A percentile compares a stretch with the other conserved stretches of the same genome.
Evolutionary conservation across 2,113 vertebrate genomes (phyloP).

Genomic region (Polypterus senegalus): DNA sequence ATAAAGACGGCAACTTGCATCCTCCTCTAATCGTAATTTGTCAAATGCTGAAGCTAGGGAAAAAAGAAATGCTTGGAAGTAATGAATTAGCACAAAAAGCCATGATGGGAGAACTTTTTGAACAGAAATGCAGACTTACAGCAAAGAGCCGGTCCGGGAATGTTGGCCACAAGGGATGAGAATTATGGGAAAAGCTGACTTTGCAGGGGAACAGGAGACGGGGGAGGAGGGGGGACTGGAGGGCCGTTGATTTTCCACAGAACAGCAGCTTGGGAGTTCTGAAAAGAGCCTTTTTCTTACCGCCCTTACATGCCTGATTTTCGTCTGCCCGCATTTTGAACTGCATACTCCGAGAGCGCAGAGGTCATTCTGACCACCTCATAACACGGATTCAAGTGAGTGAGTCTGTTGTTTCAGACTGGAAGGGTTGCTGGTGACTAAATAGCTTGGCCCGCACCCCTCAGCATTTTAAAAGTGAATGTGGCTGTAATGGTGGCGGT

Average conservation of each 20-base stretch:
- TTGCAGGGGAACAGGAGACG: neutral
- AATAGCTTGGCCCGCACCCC: too few relatives aligned
- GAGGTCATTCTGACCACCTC: too few relatives aligned
- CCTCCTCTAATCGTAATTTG: conserved; percentile 36
- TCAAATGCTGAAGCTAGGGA: conserved; percentile 25
- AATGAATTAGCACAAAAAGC: conserved; percentile 8
- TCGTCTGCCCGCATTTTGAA: too few relatives aligned
- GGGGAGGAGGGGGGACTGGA: conserved; percentile 4
- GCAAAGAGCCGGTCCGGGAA: neutral
- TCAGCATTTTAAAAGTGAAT: too few relatives aligned
- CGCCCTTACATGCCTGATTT: too few relatives aligned
- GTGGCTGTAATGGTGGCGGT: too few relatives aligned
- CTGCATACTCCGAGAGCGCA: too few relatives aligned
- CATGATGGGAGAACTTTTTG: conserved; percentile 5
- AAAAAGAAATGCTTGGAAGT: conserved; percentile 24
- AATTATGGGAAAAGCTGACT: neutral
- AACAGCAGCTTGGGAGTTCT: conserved; percentile 4
- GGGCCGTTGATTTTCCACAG: conserved; percentile 8
- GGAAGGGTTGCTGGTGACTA: too few relatives aligned
- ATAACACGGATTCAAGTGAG: too few relatives aligned
- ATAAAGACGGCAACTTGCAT: conserved; percentile 24
- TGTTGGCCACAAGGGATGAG: neutral
- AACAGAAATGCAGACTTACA: neutral
- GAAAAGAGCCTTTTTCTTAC: conserved; percentile 1
- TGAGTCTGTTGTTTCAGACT: too few relatives aligned